Conservation (phyloP, 2,797 vertebrate genomes). For the Bucorvus abyssinicus region DNA sequence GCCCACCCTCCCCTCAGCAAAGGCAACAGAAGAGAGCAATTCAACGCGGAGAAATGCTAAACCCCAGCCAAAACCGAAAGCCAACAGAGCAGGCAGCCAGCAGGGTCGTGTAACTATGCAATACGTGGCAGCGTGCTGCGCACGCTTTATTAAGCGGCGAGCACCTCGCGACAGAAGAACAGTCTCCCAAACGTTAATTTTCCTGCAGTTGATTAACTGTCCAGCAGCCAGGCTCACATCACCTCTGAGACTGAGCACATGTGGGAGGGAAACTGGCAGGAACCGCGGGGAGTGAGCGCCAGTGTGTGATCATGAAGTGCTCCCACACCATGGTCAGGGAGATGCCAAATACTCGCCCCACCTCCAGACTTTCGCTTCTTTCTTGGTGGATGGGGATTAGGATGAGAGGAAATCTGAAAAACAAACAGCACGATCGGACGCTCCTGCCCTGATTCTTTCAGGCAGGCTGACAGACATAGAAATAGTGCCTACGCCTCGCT, state of each 20-base stretch:
- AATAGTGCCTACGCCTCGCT: accelerated
- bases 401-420: not conserved
- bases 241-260: not conserved
- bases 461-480: not conserved
- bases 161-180: not conserved
- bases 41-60: not conserved
- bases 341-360: not conserved
- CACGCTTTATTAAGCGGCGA: not conserved
- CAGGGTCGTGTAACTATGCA: not conserved
- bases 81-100: constrained; percentile 22
- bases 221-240: not conserved
- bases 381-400: not conserved
- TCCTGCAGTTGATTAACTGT: constrained; percentile 36
- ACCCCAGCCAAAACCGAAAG: constrained; percentile 29
- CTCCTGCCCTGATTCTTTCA: not conserved
- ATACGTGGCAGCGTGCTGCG: not conserved
- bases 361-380: not conserved
- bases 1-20: not conserved
- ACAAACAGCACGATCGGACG: accelerated
- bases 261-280: constrained; percentile 59
- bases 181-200: not conserved
- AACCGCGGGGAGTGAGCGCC: not conserved
- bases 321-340: not conserved
- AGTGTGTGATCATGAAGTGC: not conserved
- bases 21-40: constrained; percentile 6